These are phyloP conservation scores for Brenthis ino DNA, from an alignment of 2,888 invertebrate genomes.

Conservation along the genomic window DNA sequence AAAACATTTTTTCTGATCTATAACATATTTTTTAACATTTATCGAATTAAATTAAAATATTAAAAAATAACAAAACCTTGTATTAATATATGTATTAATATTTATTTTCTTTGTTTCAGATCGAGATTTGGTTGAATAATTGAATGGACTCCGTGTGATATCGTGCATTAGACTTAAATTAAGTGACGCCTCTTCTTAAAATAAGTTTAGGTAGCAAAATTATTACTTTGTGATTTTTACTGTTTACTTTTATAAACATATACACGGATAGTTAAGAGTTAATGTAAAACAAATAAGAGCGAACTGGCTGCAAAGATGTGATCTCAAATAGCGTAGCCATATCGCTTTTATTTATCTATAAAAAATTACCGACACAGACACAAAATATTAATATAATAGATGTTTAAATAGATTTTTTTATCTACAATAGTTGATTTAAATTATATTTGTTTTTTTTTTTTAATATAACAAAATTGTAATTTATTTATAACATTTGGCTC, in stretches of 20 bases:
- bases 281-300: slow-evolving; percentile 27
- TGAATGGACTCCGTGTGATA: slow-evolving; percentile 63
- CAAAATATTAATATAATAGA: slow-evolving; percentile 14
- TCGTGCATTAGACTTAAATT: slow-evolving; percentile 60
- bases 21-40: neutral
- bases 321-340: slow-evolving; percentile 66
- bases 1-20: no score
- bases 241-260: slow-evolving; percentile 51
- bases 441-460: slow-evolving; percentile 11
- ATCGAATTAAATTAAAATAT: neutral
- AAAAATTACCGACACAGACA: slow-evolving; percentile 8
- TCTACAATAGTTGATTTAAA: slow-evolving; percentile 7
- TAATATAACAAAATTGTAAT: slow-evolving; percentile 19
- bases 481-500: slow-evolving; percentile 12
- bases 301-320: slow-evolving; percentile 65
- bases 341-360: slow-evolving; percentile 38
- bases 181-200: slow-evolving; percentile 56
- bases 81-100: neutral
- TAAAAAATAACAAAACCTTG: neutral
- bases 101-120: slow-evolving; percentile 62
- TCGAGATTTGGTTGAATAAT: slow-evolving; percentile 47
- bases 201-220: slow-evolving; percentile 72
- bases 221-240: slow-evolving; percentile 73
- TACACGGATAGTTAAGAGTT: slow-evolving; percentile 57
- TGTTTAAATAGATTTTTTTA: slow-evolving; percentile 8